These are phyloP conservation scores for Azorinus chamasolen DNA, from an alignment of 2,888 invertebrate genomes.

Conservation along the genomic window DNA sequence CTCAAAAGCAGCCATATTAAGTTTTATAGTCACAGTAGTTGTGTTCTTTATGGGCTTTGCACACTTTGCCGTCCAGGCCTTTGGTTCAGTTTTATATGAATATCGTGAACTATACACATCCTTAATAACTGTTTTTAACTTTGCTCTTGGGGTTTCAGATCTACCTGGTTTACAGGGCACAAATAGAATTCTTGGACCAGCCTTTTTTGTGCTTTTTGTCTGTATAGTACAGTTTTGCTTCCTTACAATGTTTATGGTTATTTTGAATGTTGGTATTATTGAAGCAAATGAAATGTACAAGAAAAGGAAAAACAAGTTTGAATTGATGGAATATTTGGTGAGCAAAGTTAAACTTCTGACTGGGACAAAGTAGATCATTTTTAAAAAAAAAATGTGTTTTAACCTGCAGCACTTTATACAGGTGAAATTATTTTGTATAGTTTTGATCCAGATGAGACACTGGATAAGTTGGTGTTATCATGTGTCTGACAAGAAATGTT, in stretches of 20 bases:
- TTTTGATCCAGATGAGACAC: too few relatives aligned
- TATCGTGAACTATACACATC: conserved; percentile 52
- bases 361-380: too few relatives aligned
- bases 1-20: conserved; percentile 46
- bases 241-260: conserved; percentile 68
- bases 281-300: conserved; percentile 45
- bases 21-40: conserved; percentile 53
- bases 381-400: too few relatives aligned
- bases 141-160: conserved; percentile 69
- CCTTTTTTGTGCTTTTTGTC: conserved; percentile 66
- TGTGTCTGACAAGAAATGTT: too few relatives aligned
- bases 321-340: conserved; percentile 63
- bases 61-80: conserved; percentile 56
- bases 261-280: conserved; percentile 66
- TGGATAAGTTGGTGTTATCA: too few relatives aligned
- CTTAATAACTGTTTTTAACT: conserved; percentile 64
- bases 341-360: conserved; percentile 62
- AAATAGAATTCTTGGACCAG: conserved; percentile 65
- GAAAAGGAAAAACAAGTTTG: conserved; percentile 63
- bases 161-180: conserved; percentile 53
- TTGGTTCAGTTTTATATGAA: conserved; percentile 59
- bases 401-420: too few relatives aligned
- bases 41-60: conserved; percentile 65
- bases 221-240: conserved; percentile 63
- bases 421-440: too few relatives aligned